Evolutionary conservation across 2,888 invertebrate genomes (phyloP), one percentile per base, ranked within the genome.

Genomic region (Tortrix viridana): DNA sequence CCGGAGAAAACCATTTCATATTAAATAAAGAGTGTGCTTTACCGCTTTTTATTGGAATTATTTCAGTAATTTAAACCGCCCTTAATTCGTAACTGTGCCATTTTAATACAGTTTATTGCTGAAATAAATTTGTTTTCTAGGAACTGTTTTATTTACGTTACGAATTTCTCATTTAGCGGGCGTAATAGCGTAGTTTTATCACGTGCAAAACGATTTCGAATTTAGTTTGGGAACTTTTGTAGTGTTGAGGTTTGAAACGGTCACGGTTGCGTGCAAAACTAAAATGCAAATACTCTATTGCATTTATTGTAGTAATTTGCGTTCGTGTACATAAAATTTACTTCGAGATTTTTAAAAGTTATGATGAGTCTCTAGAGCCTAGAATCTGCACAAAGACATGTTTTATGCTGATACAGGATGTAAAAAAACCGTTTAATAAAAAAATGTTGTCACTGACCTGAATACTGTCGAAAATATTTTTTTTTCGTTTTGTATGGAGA

Each of bases 1-100:
- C 22, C 23, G 14, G 32, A 9, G 53, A 48, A 26, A 54, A 43
- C 48, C 43, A 49, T 60, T 43, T 16, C 12, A 50, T 22, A 37
- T n/a, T 18, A 56, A 50, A 61, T 56, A 20, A 37, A 56, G 44
- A 49, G 49, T 43, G 48, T 38, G 48, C 38, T 38, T 43, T 48
- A 54, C 59, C 59, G 41, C 54, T 53, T 26, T 54, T 49, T 44
- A 43, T 48, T 43, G 2, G 48, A 60, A 12, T 32, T 19, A 60
- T 41, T 49, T 23, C 26, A 47, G 38, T 32, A 44, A 48, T 43
- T 54, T 9, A 14, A 37, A 43, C 22, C 7, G 20, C 50, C 12
- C 44, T 56, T 46, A 55, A 43, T 53, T 54, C 26, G 22, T 62
- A 44, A 44, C 37, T 44, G 44, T 23, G 48, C 23, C 32, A 37